Evolutionary conservation across 2,888 invertebrate species (phyloP).

Genomic region (Heliconius cydno): DNA sequence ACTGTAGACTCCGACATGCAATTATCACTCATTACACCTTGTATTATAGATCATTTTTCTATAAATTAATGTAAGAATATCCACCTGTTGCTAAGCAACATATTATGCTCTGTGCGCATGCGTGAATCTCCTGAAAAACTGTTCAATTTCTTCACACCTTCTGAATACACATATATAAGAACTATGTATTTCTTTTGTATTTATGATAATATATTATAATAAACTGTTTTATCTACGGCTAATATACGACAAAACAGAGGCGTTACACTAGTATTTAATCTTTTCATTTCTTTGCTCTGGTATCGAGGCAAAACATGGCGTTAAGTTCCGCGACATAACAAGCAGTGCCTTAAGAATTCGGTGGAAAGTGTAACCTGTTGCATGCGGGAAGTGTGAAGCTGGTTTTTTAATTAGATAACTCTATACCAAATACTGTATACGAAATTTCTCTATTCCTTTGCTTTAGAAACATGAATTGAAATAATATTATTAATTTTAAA

Average conservation of each 20-base stretch:
- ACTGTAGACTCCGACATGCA: not conserved
- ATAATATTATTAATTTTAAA: not conserved
- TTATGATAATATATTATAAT: too few relatives aligned
- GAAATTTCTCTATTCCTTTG: not conserved
- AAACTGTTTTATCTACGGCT: too few relatives aligned
- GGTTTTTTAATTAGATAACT: too few relatives aligned
- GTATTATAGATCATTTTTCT: slow-evolving; percentile 28
- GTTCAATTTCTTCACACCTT: slow-evolving; percentile 39
- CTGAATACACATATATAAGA: not conserved
- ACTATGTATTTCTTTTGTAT: not conserved
- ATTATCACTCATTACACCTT: slow-evolving; percentile 9
- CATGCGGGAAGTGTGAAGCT: too few relatives aligned
- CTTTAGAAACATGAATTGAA: not conserved
- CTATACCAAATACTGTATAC: too few relatives aligned
- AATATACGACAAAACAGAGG: too few relatives aligned
- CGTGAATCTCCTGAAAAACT: slow-evolving; percentile 25
- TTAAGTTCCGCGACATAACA: too few relatives aligned
- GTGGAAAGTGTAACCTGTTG: too few relatives aligned
- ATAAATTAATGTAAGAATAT: slow-evolving; percentile 8
- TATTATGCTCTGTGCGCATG: slow-evolving; percentile 40
- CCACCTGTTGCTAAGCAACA: slow-evolving; percentile 49
- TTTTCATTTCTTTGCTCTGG: too few relatives aligned
- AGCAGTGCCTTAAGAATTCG: too few relatives aligned
- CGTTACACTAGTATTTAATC: too few relatives aligned
- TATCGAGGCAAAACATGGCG: too few relatives aligned